Base-by-base conservation (phyloP, 2,888 invertebrate species). In the Taphrorychus bicolor region DNA sequence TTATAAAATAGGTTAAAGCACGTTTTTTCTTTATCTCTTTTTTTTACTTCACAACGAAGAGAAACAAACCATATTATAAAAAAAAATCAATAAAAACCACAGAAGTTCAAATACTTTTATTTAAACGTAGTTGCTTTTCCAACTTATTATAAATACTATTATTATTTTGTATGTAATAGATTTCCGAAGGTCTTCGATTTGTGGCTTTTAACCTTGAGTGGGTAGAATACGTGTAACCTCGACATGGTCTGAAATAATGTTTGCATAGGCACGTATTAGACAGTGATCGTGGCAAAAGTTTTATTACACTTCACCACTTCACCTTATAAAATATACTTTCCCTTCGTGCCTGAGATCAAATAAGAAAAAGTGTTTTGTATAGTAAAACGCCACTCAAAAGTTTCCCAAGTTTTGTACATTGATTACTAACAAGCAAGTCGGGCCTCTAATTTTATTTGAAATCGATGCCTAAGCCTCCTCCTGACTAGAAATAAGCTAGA, bases 391-490 rank as follows among this genome's bases (percentile, higher is more conserved):
- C 11, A 32, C 0, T 16, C 22, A 21, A 51, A 60, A 41, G 22
- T 42, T 40, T 40, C 52, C 17, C 19, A 41, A 17, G 60, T 52
- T 42, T 16, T 17, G 41, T 11, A 60, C 60, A 60, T 52, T 53
- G 52, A 60, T 60, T 60, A 52, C 52, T 60, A 60, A 53, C 53
- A 59, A 51, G 60, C 52, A 52, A 52, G 52, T 60, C 60, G 49
- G 60, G 40, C 52, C 52, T 60, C 17, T 60, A 60, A 60, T 51
- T 60, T 60, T 60, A 60, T 52, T 60, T 60, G 60, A 60, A 60
- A 60, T 60, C 60, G 60, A 60, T 60, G 52, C 49, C 22, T 19
- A 41, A 41, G 21, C 60, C 60, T 40, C 52, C 32, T 51, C 53
- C 42, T 42, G 60, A 41, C 60, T 60, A 21, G 42, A 60, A 60